Evolutionary conservation across 1,140 invertebrate species (phyloP), one percentile per base, ranked within the genome.

Genomic region (Nomia melanderi): DNA sequence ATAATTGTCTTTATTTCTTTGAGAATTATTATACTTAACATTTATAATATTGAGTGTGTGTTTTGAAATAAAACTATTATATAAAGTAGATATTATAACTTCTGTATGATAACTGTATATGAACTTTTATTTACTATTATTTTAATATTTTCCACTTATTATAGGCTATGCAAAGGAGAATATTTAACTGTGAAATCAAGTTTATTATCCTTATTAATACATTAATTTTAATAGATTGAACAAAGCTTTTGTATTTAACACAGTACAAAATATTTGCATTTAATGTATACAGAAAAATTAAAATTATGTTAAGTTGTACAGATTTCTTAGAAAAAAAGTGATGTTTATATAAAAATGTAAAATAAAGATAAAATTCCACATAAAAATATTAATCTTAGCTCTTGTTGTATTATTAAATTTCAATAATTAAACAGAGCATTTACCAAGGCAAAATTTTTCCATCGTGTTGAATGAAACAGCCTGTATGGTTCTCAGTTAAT

Each of bases 391-490:
- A 7, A 23, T 11, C n/a, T 36, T 23, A 17, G 31, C 29, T n/a
- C 1, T 60, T 3, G 17, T 29, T 63, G 14, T 70, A 23, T 2
- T 33, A 39, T 25, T 6, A 36, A 64, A 50, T 64, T 12, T 54
- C 23, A 65, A 27, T 50, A 20, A 23, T 71, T 60, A 64, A 29
- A 2, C 0, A 23, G 8, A 36, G 0, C 14, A 12, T 63, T 94
- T 93, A 98, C 96, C 96, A 98, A 9, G 94, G 93, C 72, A 98
- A 87, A 36, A 39, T 76, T 85, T 94, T 93, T 1, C 97, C 96
- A 91, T 97, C 95, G 83, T 95, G 96, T 83, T 96, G 95, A 53
- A 96, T 92, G 88, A 97, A 97, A 70, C 92, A 92, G 1, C 97
- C 97, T 86, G 94, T 96, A 65, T 97, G 93, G 53, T 93, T 82